A percentile compares a stretch with the other conserved stretches of the same genome.
phyloP scores from a whole-genome alignment of 2,113 vertebrate species.

The Gila orcuttii region DNA sequence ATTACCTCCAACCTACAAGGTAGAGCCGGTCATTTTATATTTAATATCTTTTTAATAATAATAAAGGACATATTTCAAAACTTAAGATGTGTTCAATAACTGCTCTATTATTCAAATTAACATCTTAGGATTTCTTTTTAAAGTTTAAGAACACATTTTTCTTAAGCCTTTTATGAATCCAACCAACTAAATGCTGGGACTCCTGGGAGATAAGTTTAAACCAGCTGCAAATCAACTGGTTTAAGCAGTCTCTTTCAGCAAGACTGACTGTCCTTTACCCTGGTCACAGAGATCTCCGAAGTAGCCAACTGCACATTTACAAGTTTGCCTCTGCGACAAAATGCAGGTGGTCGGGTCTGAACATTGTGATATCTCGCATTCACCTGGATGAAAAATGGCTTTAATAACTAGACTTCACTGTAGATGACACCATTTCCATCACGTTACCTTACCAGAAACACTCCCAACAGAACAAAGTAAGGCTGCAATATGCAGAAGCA shows the following conservation, averaged over 20 bases:
- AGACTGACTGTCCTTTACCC: constrained; percentile 55
- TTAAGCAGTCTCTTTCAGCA: neutral
- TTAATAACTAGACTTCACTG: neutral
- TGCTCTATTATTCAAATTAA: too few relatives aligned
- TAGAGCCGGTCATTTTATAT: neutral
- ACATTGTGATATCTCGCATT: constrained; percentile 67
- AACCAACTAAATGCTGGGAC: too few relatives aligned
- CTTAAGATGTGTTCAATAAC: too few relatives aligned
- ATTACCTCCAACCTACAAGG: neutral
- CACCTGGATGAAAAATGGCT: constrained; percentile 53
- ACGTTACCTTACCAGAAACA: constrained; percentile 60
- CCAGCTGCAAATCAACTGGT: neutral
- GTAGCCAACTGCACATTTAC: constrained; percentile 67
- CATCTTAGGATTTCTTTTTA: too few relatives aligned
- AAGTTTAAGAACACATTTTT: neutral
- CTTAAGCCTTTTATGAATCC: neutral
- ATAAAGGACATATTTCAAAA: neutral
- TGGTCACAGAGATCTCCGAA: constrained; percentile 72
- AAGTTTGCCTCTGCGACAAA: constrained; percentile 59
- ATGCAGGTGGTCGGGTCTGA: constrained; percentile 58
- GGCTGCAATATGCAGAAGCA: constrained; percentile 54
- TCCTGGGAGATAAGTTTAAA: neutral
- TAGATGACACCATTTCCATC: neutral
- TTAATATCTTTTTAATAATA: too few relatives aligned
- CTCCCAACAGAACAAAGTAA: constrained; percentile 30